A percentile compares a stretch with the other conserved stretches of the same genome.
phyloP scores from a whole-genome alignment of 2,113 vertebrate genomes.

The Myotis davidii region DNA sequence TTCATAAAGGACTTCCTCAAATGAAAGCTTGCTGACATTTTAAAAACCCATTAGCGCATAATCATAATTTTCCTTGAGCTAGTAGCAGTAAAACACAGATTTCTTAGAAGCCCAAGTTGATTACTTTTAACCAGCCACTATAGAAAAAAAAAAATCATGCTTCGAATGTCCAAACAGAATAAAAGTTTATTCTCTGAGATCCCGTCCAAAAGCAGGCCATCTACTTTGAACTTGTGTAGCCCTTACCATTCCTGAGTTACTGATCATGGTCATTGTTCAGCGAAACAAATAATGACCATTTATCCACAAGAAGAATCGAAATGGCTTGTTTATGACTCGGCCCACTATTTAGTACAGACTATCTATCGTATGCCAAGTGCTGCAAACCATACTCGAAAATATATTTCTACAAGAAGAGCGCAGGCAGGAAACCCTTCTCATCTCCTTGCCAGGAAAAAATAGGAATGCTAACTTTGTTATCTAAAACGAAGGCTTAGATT shows the following conservation, averaged over 20 bases:
- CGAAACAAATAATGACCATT: slow-evolving; percentile 33
- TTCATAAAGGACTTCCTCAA: slow-evolving; percentile 40
- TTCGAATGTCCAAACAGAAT: slow-evolving; percentile 42
- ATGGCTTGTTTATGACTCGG: slow-evolving; percentile 28
- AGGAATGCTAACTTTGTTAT: slow-evolving; percentile 74
- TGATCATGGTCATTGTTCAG: slow-evolving; percentile 17
- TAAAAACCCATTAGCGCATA: slow-evolving; percentile 40
- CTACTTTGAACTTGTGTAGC: not conserved
- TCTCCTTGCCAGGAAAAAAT: slow-evolving; percentile 25
- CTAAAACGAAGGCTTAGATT: slow-evolving; percentile 77
- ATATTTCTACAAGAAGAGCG: slow-evolving; percentile 36
- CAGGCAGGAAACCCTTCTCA: slow-evolving; percentile 45
- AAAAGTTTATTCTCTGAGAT: not conserved
- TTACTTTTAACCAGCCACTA: slow-evolving; percentile 31
- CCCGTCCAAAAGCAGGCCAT: not conserved
- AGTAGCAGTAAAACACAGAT: not conserved
- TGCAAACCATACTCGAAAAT: slow-evolving; percentile 66
- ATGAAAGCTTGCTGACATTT: slow-evolving; percentile 39
- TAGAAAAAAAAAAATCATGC: not conserved
- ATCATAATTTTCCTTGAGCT: slow-evolving; percentile 21
- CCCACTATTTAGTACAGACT: slow-evolving; percentile 43
- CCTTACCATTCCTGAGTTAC: slow-evolving; percentile 7
- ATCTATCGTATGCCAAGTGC: slow-evolving; percentile 36
- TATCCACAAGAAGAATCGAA: slow-evolving; percentile 31
- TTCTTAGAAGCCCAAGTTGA: slow-evolving; percentile 10